These are phyloP conservation scores for Brachionus paranguensis DNA, from an alignment of 1,140 invertebrate genomes.

Conservation along the genomic window DNA sequence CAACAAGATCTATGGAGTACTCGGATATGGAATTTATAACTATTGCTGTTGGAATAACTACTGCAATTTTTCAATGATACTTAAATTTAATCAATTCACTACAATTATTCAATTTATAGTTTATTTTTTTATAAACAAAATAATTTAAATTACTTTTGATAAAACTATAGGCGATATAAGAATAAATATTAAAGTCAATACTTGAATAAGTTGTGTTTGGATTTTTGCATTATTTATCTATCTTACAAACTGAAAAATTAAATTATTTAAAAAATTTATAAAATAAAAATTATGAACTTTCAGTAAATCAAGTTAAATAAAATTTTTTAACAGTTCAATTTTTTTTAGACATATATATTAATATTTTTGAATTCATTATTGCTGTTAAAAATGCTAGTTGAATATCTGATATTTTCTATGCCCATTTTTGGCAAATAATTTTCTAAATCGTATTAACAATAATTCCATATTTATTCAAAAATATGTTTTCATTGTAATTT, in stretches of 20 bases:
- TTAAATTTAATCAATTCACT: background rate
- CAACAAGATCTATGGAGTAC: slow-evolving; percentile 7
- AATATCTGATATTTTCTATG: background rate
- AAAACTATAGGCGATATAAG: background rate
- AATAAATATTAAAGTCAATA: background rate
- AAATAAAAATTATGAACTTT: too few relatives aligned
- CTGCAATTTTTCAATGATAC: background rate
- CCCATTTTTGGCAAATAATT: background rate
- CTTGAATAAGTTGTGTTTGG: background rate
- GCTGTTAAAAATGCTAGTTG: background rate
- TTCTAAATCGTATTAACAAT: background rate
- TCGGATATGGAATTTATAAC: slow-evolving; percentile 33
- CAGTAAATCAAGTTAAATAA: too few relatives aligned
- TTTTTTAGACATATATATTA: too few relatives aligned
- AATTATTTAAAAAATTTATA: background rate
- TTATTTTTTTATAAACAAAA: background rate
- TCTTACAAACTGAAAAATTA: background rate
- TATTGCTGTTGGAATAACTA: slow-evolving; percentile 38
- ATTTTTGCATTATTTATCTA: background rate
- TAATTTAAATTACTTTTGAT: background rate
- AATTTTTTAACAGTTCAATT: too few relatives aligned
- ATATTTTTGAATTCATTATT: background rate
- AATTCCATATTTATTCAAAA: background rate
- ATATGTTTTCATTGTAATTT: background rate
- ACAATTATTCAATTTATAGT: background rate